Percentiles rank a stretch among this genome's conserved stretches.
Conservation (phyloP, 2,113 vertebrate species). For the Sinocyclocheilus grahami region DNA sequence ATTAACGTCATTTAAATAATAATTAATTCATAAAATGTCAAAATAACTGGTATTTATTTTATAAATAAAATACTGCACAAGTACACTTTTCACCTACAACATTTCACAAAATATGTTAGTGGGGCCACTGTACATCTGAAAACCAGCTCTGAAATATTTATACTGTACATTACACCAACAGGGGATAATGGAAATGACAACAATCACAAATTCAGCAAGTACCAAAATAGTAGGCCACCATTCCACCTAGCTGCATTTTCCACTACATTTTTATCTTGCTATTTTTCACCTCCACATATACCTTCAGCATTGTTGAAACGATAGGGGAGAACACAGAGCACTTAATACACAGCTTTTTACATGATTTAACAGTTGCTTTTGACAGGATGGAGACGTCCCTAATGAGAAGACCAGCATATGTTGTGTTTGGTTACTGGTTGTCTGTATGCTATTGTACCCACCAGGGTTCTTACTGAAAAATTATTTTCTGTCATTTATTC, state of each 20-base stretch:
- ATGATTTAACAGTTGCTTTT: neutral
- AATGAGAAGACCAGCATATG: neutral
- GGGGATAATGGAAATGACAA: conserved; percentile 28
- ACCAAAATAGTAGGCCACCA: conserved; percentile 39
- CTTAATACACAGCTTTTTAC: neutral
- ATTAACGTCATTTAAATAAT: neutral
- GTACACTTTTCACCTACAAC: neutral
- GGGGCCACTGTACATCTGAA: conserved; percentile 14
- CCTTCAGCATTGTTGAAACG: conserved; percentile 29
- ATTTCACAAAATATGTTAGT: neutral
- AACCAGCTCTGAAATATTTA: conserved; percentile 46
- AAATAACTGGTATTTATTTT: neutral
- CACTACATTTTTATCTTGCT: conserved; percentile 17
- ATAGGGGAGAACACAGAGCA: neutral
- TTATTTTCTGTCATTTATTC: neutral
- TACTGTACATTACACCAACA: conserved; percentile 22
- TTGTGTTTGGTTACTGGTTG: neutral
- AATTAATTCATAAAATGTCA: neutral
- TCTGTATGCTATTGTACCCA: neutral
- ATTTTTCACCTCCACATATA: conserved; percentile 7
- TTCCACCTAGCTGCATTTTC: conserved; percentile 4
- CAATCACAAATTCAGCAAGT: conserved; percentile 45
- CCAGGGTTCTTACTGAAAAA: neutral
- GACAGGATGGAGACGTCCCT: neutral
- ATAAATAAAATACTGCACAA: too few relatives aligned